These are phyloP conservation scores for Vireo griseus DNA, from an alignment of 2,797 vertebrate genomes.

Conservation along the genomic window DNA sequence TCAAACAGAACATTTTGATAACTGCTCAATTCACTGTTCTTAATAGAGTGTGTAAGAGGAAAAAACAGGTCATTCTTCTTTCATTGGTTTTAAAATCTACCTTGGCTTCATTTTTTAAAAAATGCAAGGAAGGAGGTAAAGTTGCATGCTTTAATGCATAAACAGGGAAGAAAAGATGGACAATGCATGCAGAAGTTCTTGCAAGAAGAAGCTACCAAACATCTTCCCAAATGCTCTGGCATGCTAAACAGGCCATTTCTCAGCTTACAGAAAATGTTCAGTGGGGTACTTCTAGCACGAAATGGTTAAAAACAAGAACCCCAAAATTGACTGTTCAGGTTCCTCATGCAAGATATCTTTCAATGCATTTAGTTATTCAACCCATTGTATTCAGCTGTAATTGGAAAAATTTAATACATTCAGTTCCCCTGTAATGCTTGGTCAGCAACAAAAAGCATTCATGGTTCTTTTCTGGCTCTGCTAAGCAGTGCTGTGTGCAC, in stretches of 20 bases:
- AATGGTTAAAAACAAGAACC: neutral
- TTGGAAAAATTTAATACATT: neutral
- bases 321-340: neutral
- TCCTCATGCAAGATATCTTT: neutral
- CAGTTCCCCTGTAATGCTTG: neutral
- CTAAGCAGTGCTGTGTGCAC: neutral
- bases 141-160: neutral
- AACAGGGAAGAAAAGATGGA: neutral
- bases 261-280: neutral
- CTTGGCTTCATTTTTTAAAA: neutral
- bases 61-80: neutral
- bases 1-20: neutral
- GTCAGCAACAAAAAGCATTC: conserved; percentile 1
- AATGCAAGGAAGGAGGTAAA: neutral
- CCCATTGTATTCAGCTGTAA: neutral
- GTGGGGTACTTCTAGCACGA: neutral
- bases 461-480: neutral
- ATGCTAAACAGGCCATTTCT: neutral
- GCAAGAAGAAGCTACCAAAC: neutral
- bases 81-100: neutral
- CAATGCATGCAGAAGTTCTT: neutral
- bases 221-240: neutral
- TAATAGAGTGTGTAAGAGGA: neutral
- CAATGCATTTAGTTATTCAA: neutral
- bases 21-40: neutral